A percentile compares a stretch with the other conserved stretches of the same genome.
These are phyloP conservation scores for Epinotia demarniana DNA, from an alignment of 2,888 invertebrate genomes.

Conservation along the genomic window DNA sequence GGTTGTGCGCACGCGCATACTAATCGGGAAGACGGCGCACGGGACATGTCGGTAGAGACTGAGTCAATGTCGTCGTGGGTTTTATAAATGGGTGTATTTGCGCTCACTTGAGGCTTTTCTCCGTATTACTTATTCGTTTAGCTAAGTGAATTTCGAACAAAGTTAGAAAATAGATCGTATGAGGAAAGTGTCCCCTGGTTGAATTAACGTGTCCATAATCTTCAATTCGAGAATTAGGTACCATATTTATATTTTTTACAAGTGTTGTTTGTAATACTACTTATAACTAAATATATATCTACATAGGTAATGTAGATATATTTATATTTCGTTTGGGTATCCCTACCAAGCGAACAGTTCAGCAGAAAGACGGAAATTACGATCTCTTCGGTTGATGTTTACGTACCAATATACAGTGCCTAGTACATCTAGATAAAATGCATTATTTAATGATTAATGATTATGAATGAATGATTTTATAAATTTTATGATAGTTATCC, in stretches of 20 bases:
- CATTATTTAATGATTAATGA: too few relatives aligned
- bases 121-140: background rate
- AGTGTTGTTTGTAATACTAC: too few relatives aligned
- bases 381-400: background rate
- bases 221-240: too few relatives aligned
- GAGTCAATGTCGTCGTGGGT: conserved; percentile 13
- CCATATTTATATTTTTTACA: too few relatives aligned
- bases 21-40: conserved; percentile 60
- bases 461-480: too few relatives aligned
- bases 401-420: background rate
- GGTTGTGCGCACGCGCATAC: conserved; percentile 63
- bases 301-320: too few relatives aligned
- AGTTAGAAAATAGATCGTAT: background rate
- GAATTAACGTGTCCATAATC: background rate
- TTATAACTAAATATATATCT: too few relatives aligned
- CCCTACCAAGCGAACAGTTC: background rate
- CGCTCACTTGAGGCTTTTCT: background rate
- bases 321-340: too few relatives aligned
- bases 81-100: background rate
- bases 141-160: background rate
- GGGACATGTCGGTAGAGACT: conserved; percentile 18
- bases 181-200: too few relatives aligned
- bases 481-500: too few relatives aligned
- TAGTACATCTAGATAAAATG: background rate
- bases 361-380: background rate